Base-by-base conservation (phyloP, 2,888 invertebrate genomes). In the Andrena praecox region DNA sequence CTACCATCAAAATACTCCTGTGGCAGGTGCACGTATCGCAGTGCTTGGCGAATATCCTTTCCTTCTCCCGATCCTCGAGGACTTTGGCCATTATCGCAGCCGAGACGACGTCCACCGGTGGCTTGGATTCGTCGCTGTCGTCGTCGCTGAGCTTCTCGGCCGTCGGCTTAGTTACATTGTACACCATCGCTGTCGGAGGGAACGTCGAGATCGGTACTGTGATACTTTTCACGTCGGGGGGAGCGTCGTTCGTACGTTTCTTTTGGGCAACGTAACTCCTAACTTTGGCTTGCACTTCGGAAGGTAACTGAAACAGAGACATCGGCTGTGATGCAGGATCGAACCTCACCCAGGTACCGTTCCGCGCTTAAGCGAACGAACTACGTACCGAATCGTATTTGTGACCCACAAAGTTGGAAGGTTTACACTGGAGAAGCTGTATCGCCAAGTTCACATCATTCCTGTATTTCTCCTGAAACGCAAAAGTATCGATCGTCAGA, bases 391-490 rank as follows among this genome's bases (percentile, higher is more conserved):
- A 96, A 93, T 98, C 98, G 91, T 98, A 96, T 94, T 97, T 98
- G 92, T 98, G 99, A 62, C 98, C 96, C 82, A 99, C 97, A 95
- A 98, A 99, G 94, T 98, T 98, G 87, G 98, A 97, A 87, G 99
- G 99, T 93, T 98, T 99, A 94, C 99, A 99, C 93, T 99, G 99
- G 72, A 99, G 95, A 90, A 99, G 95, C 94, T 99, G 98, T 89
- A 99, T 98, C 82, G 99, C 99, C 92, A 98, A 95, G 94, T 97
- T 98, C 93, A 99, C 98, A 93, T 99, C 99, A 92, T 97, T 97
- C 94, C 98, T 97, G 94, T 98, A 99, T 91, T 98, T 96, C 93
- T 98, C 98, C 99, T 99, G 95, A 60, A 96, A 96, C 85, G 83
- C 1, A 87, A 79, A 78, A 82, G 54, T 62, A n/a, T 42, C 20